Evolutionary conservation across 2,797 vertebrate species (phyloP).

Genomic region (Carapus acus): DNA sequence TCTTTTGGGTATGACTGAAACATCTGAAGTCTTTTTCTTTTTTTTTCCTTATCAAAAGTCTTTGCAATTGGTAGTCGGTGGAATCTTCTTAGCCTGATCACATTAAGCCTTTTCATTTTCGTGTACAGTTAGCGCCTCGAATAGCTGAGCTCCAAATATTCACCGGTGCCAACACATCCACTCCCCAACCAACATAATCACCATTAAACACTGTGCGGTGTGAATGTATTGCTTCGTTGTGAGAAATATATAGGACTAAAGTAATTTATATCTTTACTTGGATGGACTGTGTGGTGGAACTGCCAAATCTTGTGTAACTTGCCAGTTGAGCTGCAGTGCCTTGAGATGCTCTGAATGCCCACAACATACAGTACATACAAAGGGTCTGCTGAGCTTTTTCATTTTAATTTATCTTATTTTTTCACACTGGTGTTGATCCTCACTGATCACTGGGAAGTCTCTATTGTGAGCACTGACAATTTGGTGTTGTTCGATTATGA

Average conservation of each 20-base stretch:
- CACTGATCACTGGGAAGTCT: constrained; percentile 12
- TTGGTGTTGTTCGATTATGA: constrained; percentile 9
- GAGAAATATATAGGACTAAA: constrained; percentile 23
- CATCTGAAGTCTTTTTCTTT: too few relatives aligned
- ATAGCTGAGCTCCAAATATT: too few relatives aligned
- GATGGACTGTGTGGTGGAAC: constrained; percentile 32
- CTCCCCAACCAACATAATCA: too few relatives aligned
- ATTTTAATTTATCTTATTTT: constrained; percentile 15
- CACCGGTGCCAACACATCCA: too few relatives aligned
- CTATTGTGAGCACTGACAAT: constrained; percentile 17
- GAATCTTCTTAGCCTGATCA: too few relatives aligned
- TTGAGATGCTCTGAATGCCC: constrained; percentile 22
- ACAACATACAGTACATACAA: constrained; percentile 26
- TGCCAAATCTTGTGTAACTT: constrained; percentile 22
- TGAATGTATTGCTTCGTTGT: constrained; percentile 7
- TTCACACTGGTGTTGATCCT: constrained; percentile 16
- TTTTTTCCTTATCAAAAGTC: too few relatives aligned
- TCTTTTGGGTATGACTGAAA: too few relatives aligned
- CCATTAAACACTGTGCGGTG: constrained; percentile 1
- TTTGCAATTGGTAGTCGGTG: too few relatives aligned
- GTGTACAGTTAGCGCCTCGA: too few relatives aligned
- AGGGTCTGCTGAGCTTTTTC: constrained; percentile 22
- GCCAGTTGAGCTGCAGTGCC: constrained; percentile 26
- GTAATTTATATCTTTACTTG: constrained; percentile 6
- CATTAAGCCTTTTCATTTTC: too few relatives aligned